A percentile compares a stretch with the other conserved stretches of the same genome.
Evolutionary conservation across 2,797 vertebrate species (phyloP).

Genomic region (Trichosurus vulpecula): DNA sequence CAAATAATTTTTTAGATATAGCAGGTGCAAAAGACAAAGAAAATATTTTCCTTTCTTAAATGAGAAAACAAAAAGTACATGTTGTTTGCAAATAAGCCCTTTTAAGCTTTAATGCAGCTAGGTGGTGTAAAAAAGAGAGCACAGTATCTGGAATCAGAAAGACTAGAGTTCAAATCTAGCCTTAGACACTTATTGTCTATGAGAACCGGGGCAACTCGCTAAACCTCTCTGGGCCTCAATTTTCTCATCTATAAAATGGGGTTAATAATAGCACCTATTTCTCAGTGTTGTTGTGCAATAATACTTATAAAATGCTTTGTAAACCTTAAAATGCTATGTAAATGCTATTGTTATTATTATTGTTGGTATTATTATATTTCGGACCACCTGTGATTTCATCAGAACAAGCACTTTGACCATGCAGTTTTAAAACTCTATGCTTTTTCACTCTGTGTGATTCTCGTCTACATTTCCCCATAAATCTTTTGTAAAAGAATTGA

Average conservation of each 20-base stretch:
- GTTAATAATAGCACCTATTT: neutral
- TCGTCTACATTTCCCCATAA: neutral
- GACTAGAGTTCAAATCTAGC: neutral
- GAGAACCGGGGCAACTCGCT: too few relatives aligned
- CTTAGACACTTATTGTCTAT: neutral
- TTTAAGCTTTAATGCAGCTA: neutral
- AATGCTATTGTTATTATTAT: neutral
- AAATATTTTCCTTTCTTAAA: neutral
- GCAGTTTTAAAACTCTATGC: neutral
- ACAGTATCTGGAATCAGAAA: neutral
- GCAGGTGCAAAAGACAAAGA: neutral
- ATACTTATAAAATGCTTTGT: neutral
- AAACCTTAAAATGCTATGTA: neutral
- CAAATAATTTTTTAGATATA: neutral
- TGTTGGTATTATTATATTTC: neutral
- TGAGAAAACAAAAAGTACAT: neutral
- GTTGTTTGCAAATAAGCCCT: neutral
- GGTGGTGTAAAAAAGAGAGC: neutral
- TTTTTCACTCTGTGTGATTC: neutral
- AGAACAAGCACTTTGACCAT: neutral
- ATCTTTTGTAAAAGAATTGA: neutral
- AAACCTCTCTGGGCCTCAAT: neutral
- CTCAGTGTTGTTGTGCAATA: neutral
- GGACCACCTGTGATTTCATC: neutral
- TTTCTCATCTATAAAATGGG: neutral